Conservation (phyloP, 2,888 invertebrate species). For the Morpho deidamia region DNA sequence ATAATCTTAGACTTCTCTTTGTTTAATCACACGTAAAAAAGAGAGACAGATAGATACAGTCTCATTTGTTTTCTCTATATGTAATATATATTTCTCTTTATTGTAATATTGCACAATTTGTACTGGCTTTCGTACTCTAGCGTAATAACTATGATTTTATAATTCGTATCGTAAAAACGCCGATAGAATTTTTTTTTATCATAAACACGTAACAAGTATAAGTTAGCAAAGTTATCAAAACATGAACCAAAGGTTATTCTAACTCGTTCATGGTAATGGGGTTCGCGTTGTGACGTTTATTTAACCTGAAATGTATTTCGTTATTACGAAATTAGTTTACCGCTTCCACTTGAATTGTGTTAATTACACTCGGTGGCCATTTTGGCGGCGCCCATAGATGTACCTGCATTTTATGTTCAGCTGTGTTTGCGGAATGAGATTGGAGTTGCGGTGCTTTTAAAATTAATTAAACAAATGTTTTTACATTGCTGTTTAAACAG, state of each 20-base stretch:
- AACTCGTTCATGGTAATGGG: slow-evolving; percentile 19
- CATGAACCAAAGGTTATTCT: neutral
- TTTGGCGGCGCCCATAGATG: slow-evolving; percentile 25
- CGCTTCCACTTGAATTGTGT: slow-evolving; percentile 30
- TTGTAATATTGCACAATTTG: too few relatives aligned
- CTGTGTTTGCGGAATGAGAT: slow-evolving; percentile 5
- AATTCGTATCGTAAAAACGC: too few relatives aligned
- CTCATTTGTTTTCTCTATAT: too few relatives aligned
- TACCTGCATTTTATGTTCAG: slow-evolving; percentile 6
- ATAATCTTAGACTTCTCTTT: too few relatives aligned
- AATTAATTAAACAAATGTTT: slow-evolving; percentile 7
- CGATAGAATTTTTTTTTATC: too few relatives aligned
- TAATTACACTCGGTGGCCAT: slow-evolving; percentile 35
- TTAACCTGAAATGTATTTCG: slow-evolving; percentile 27
- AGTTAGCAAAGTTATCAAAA: too few relatives aligned
- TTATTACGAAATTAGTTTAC: slow-evolving; percentile 31
- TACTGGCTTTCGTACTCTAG: too few relatives aligned
- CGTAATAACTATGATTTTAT: too few relatives aligned
- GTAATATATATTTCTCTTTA: too few relatives aligned
- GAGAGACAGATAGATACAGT: too few relatives aligned
- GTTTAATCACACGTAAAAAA: too few relatives aligned
- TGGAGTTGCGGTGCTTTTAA: slow-evolving; percentile 10
- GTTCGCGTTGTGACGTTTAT: slow-evolving; percentile 16
- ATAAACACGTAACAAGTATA: too few relatives aligned
- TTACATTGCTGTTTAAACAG: slow-evolving; percentile 1